phyloP scores from a whole-genome alignment of 2,797 vertebrate species.

The Thripadectes ignobilis region DNA sequence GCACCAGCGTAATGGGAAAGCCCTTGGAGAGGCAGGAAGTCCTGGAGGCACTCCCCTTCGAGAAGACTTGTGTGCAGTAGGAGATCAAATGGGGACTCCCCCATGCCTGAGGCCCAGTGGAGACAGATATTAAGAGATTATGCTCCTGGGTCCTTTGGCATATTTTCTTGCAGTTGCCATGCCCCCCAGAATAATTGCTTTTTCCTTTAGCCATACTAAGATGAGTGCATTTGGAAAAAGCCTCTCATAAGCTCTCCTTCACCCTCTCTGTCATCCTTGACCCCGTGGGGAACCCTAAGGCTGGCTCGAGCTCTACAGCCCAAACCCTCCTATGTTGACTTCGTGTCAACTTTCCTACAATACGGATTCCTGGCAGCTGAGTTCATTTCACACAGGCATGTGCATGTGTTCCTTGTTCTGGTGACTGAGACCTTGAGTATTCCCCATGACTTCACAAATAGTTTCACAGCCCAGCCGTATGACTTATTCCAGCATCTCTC shows the following conservation, averaged over 20 bases:
- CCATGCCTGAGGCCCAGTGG: neutral
- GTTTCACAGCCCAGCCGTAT: neutral
- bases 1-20: neutral
- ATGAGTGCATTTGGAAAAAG: neutral
- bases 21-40: neutral
- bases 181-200: neutral
- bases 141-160: neutral
- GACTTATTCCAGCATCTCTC: neutral
- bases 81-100: conserved; percentile 35
- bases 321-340: neutral
- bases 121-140: neutral
- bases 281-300: neutral
- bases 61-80: neutral
- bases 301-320: neutral
- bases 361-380: conserved; percentile 8
- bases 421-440: conserved; percentile 15
- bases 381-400: conserved; percentile 1
- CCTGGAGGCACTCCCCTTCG: neutral
- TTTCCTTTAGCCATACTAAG: neutral
- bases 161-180: neutral
- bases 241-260: neutral
- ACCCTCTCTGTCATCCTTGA: neutral
- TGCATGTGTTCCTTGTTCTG: neutral
- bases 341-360: neutral
- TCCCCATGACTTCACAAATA: neutral